phyloP scores from a whole-genome alignment of 2,797 vertebrate species.

The Parotocinclus haroldoi region DNA sequence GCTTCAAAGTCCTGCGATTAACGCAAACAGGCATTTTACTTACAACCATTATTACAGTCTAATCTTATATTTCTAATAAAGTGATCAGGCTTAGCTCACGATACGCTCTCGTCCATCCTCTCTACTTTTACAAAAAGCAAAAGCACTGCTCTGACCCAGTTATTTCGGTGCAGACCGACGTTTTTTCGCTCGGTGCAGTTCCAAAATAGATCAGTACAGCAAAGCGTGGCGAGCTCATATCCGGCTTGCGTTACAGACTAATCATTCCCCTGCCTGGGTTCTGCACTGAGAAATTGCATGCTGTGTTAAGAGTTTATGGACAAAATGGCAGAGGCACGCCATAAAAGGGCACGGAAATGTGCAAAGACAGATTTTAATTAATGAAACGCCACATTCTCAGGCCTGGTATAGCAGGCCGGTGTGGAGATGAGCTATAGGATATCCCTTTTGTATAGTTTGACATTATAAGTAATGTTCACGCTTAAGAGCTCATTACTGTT shows the following conservation, averaged over 20 bases:
- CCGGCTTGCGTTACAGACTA: constrained; percentile 74
- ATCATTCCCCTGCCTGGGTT: constrained; percentile 47
- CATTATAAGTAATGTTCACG: constrained; percentile 28
- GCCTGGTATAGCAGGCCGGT: constrained; percentile 7
- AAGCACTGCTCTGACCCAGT: constrained; percentile 72
- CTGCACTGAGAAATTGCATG: constrained; percentile 30
- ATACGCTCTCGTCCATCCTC: too few relatives aligned
- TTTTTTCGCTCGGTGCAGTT: constrained; percentile 65
- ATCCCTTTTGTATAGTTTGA: constrained; percentile 31
- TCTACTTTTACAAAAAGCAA: not conserved
- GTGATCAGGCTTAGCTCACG: too few relatives aligned
- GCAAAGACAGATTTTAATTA: constrained; percentile 32
- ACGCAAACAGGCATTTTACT: too few relatives aligned
- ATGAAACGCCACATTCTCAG: constrained; percentile 22
- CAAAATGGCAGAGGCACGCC: constrained; percentile 43
- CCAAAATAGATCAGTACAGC: constrained; percentile 74
- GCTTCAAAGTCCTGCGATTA: too few relatives aligned
- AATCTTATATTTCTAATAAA: too few relatives aligned
- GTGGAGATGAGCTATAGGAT: constrained; percentile 7
- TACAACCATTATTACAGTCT: too few relatives aligned
- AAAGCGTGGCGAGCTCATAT: constrained; percentile 72
- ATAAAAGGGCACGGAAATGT: constrained; percentile 34
- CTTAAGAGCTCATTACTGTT: constrained; percentile 28
- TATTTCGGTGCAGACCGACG: constrained; percentile 64
- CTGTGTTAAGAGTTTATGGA: constrained; percentile 41